Evolutionary conservation across 2,797 vertebrate genomes (phyloP), one percentile per base, ranked within the genome.

Genomic region (Loriculus beryllinus): DNA sequence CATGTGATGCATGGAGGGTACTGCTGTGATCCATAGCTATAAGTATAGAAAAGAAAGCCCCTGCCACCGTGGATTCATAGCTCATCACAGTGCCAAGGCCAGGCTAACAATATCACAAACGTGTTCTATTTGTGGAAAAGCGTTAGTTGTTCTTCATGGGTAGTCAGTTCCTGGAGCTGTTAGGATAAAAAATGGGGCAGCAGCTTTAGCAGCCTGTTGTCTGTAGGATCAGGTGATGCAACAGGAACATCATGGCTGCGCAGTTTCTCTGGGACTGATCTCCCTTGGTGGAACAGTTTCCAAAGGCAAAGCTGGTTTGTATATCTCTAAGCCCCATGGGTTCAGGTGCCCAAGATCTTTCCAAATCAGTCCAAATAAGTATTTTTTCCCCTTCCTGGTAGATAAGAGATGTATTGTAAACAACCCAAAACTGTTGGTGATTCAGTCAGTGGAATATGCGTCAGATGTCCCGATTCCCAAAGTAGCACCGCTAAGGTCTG

Each of bases 181-280:
- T 63, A 48, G 19, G 64, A 42, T 63, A 18, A 76, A 84, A 86
- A 87, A 68, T 57, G 28, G 33, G 83, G 54, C 0, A 0, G 59
- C 54, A 68, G 45, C 37, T 92, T 65, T 83, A 92, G 39, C 62
- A 78, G 63, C 29, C 54, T 52, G 11, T 54, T 78, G 47, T 74
- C 68, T 72, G 59, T 48, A 69, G 51, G 25, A 13, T 78, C 3
- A 1, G n/a, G 51, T 8, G 33, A 8, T 25, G 29, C 0, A 0
- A 35, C 0, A 3, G 64, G 70, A 78, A 25, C 0, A 0, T 29
- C 31, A 4, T 0, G 0, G 29, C 40, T 56, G 33, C 3, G 2
- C 8, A 14, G 0, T 79, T 93, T 70, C 63, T 74, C 43, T 19
- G 23, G 60, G 42, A 59, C 17, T 68, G 75, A 77, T 20, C 19